phyloP scores from a whole-genome alignment of 2,888 invertebrate species.

The Drosophila nr. fundita region DNA sequence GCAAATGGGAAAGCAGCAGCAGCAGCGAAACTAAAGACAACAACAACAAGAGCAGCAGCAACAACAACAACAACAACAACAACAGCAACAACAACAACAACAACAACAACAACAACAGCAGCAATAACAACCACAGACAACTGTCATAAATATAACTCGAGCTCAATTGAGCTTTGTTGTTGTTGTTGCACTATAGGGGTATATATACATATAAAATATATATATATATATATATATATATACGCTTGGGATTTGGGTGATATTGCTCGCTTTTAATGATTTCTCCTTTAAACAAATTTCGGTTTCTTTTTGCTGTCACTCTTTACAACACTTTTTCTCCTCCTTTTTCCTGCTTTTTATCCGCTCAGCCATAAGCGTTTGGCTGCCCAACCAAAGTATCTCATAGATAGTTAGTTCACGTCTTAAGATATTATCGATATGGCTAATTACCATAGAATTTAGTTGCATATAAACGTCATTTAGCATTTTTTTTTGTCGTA shows the following conservation, averaged over 20 bases:
- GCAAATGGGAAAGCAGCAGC: constrained; percentile 65
- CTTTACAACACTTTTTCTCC: constrained; percentile 8
- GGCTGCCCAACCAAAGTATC: constrained; percentile 26
- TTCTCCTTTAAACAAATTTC: constrained; percentile 74
- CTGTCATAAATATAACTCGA: constrained; percentile 78
- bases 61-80: constrained; percentile 17
- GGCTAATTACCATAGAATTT: constrained; percentile 20
- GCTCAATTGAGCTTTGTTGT: constrained; percentile 66
- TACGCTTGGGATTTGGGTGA: constrained; percentile 20
- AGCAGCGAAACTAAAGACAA: constrained; percentile 42
- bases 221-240: not conserved
- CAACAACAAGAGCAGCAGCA: constrained; percentile 12
- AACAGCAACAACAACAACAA: constrained; percentile 1
- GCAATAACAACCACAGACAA: constrained; percentile 44
- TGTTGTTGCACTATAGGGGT: constrained; percentile 14
- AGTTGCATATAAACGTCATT: not conserved
- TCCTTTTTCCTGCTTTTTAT: not conserved
- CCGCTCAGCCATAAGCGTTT: constrained; percentile 41
- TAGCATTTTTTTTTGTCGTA: no score
- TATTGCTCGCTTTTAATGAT: constrained; percentile 62
- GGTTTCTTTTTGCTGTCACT: constrained; percentile 19
- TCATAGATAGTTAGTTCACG: constrained; percentile 28
- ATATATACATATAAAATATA: not conserved
- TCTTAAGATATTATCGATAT: constrained; percentile 21
- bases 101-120: constrained; percentile 4